Percentiles rank a stretch among this genome's conserved stretches.
These are phyloP conservation scores for Melanostoma scalare DNA, from an alignment of 2,888 invertebrate species.

Conservation along the genomic window DNA sequence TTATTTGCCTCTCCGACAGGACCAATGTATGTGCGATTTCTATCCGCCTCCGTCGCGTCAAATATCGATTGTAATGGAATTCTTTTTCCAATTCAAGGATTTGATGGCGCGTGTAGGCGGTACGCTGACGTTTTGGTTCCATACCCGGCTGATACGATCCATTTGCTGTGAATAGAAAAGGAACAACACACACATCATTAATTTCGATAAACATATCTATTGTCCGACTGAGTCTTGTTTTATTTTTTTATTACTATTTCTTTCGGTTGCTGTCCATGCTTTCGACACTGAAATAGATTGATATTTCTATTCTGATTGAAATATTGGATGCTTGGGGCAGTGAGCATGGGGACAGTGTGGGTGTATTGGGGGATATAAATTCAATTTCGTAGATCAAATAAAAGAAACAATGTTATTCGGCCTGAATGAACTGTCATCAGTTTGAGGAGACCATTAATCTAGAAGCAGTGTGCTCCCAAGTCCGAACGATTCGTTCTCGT, in stretches of 20 bases:
- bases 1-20: conserved; percentile 94
- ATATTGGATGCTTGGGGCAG: conserved; percentile 32
- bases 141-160: conserved; percentile 94
- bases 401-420: conserved; percentile 74
- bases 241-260: conserved; percentile 11
- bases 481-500: background rate
- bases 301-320: conserved; percentile 67
- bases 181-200: conserved; percentile 76
- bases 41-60: conserved; percentile 96
- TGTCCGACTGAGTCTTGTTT: conserved; percentile 41
- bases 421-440: conserved; percentile 75
- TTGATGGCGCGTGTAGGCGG: conserved; percentile 98
- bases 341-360: background rate
- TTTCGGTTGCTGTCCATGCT: conserved; percentile 20
- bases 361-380: conserved; percentile 43
- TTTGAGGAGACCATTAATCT: conserved; percentile 76
- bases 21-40: conserved; percentile 98
- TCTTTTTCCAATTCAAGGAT: conserved; percentile 98
- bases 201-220: conserved; percentile 59
- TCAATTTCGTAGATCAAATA: conserved; percentile 70
- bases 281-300: conserved; percentile 59
- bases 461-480: conserved; percentile 11
- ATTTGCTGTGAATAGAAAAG: conserved; percentile 87
- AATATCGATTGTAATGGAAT: conserved; percentile 98
- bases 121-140: conserved; percentile 97